A percentile compares a stretch with the other conserved stretches of the same genome.
Conservation (phyloP, 2,888 invertebrate genomes). For the Brachylomia viminalis region DNA sequence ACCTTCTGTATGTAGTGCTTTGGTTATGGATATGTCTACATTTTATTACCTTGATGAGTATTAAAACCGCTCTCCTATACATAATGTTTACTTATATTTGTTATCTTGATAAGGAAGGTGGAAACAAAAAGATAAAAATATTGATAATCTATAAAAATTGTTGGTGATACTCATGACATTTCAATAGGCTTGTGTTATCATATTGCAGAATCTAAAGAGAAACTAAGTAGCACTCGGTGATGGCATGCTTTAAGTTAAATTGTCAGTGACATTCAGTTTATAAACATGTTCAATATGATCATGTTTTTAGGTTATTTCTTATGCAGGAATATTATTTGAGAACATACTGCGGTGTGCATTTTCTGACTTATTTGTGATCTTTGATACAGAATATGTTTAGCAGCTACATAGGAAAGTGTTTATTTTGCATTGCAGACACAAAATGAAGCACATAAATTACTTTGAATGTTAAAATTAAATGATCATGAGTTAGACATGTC, state of each 20-base stretch:
- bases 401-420: not conserved
- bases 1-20: not conserved
- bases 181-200: slow-evolving; percentile 31
- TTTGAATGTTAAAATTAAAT: not conserved
- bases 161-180: slow-evolving; percentile 33
- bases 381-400: not conserved
- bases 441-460: not conserved
- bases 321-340: not conserved
- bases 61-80: slow-evolving; percentile 5
- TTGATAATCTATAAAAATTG: slow-evolving; percentile 40
- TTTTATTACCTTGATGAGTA: slow-evolving; percentile 14
- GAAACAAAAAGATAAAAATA: slow-evolving; percentile 39
- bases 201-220: not conserved
- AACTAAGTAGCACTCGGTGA: slow-evolving; percentile 21
- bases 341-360: not conserved
- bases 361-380: not conserved
- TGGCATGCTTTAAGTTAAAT: not conserved
- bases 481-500: not conserved
- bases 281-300: slow-evolving; percentile 11
- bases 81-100: slow-evolving; percentile 31
- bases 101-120: slow-evolving; percentile 46
- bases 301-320: slow-evolving; percentile 49
- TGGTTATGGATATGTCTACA: slow-evolving; percentile 9
- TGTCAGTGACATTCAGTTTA: not conserved
- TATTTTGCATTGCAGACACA: not conserved